Base-by-base conservation (phyloP, 2,888 invertebrate species). In the Perdita meconis region DNA sequence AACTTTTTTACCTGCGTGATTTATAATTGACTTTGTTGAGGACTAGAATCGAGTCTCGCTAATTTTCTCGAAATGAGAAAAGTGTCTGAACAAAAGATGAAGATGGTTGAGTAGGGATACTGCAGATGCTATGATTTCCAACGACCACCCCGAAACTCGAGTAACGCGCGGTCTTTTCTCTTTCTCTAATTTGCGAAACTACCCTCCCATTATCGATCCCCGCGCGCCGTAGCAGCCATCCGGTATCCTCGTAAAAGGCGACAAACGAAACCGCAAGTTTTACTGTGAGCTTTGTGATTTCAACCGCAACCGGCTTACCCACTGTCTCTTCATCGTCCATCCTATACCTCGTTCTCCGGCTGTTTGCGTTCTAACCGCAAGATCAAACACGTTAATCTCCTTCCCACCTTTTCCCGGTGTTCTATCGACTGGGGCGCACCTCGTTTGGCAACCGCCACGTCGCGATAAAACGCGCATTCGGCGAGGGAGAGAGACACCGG, bases 291-390 rank as follows among this genome's bases (percentile, higher is more conserved):
- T 63, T 74, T 72, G 82, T 78, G 74, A 84, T 84, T 84, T 80
- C 55, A 70, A 83, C 80, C 84, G 70, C 84, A 84, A 75, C 68
- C 68, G 66, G 67, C 64, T 60, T 70, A 70, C 64, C 63, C 73
- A 19, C 19, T 47, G 40, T 71, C 80, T 68, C 65, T 47, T 74
- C 80, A 57, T 75, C 57, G 22, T 66, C 71, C 70, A 78, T 72
- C 72, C 61, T 61, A 44, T 53, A 66, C 59, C 56, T 69, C 56
- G n/a, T n/a, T n/a, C 59, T 55, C 80, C 36, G 51, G 19, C 66
- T 87, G 78, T 89, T 89, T 89, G 80, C 84, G 80, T 81, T 82
- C 76, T 78, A 85, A 89, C 88, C 89, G 79, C 88, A 89, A 85
- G 85, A 89, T 87, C 85, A 88, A 87, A 86, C 84, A 83, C 86